Conservation (phyloP, 2,888 invertebrate species). For the Euplagia quadripunctaria region DNA sequence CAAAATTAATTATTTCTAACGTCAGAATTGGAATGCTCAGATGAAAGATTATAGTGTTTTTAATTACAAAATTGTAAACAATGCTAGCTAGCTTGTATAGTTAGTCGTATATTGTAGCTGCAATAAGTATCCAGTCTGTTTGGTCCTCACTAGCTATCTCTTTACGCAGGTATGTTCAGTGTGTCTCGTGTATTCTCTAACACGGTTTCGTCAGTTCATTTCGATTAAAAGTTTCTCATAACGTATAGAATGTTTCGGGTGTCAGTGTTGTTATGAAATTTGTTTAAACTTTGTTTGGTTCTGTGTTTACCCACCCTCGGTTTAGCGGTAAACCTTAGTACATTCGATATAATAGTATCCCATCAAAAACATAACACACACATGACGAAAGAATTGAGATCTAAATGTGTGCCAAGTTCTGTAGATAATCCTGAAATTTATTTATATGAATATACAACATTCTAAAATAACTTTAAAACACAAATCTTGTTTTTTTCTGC, state of each 20-base stretch:
- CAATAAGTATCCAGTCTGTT: neutral
- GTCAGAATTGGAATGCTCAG: neutral
- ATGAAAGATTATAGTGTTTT: neutral
- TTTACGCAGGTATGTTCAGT: constrained; percentile 57
- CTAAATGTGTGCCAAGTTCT: too few species aligned
- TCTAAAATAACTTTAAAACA: too few species aligned
- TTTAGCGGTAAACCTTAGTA: constrained; percentile 6
- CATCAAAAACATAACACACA: too few species aligned
- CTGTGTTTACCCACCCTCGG: constrained; percentile 41
- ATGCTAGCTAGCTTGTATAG: neutral
- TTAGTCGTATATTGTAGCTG: neutral
- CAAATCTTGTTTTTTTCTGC: too few species aligned
- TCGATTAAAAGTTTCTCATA: constrained; percentile 74
- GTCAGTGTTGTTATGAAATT: constrained; percentile 47
- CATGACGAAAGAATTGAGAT: too few species aligned
- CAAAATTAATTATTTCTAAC: too few species aligned
- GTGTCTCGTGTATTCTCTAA: constrained; percentile 42
- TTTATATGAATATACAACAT: too few species aligned
- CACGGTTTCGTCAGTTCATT: constrained; percentile 59
- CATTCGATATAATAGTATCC: neutral
- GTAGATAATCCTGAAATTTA: too few species aligned
- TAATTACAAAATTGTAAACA: neutral
- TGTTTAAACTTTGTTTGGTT: constrained; percentile 41
- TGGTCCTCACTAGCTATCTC: constrained; percentile 34
- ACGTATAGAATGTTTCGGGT: constrained; percentile 41